A percentile compares a stretch with the other conserved stretches of the same genome.
Evolutionary conservation across 2,797 vertebrate genomes (phyloP).

Genomic region (Etheostoma nigrum): DNA sequence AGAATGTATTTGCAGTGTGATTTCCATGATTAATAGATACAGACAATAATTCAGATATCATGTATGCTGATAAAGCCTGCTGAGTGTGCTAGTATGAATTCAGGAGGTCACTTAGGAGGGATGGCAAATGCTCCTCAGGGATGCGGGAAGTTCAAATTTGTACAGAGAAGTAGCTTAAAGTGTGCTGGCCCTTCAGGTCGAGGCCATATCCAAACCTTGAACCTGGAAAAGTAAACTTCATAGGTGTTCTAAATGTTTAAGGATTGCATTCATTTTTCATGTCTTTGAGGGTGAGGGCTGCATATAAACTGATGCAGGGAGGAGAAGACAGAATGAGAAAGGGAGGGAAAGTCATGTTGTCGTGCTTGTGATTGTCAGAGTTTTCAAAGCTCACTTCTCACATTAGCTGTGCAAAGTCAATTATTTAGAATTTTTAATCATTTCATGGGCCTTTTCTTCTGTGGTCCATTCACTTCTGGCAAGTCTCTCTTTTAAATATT

Average conservation of each 20-base stretch:
- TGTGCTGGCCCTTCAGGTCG: background rate
- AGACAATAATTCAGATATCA: background rate
- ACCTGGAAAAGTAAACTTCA: slow-evolving; percentile 1
- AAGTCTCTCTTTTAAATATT: background rate
- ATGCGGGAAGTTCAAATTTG: background rate
- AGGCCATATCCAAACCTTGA: background rate
- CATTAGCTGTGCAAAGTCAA: background rate
- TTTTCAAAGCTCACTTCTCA: background rate
- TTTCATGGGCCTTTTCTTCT: background rate
- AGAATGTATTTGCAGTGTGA: background rate
- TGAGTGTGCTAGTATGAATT: background rate
- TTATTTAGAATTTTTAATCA: background rate
- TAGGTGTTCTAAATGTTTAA: slow-evolving; percentile 13
- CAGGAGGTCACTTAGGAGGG: background rate
- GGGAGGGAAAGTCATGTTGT: background rate
- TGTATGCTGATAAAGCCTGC: background rate
- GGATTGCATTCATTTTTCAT: slow-evolving; percentile 1
- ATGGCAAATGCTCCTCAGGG: background rate
- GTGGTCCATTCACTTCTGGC: background rate
- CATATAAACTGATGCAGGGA: background rate
- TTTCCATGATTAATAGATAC: too few relatives aligned
- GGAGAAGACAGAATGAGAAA: background rate
- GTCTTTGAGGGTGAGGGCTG: background rate
- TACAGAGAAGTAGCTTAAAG: background rate
- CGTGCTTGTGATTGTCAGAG: background rate